Evolutionary conservation across 2,113 vertebrate genomes (phyloP).

Genomic region (Myotis lucifugus): DNA sequence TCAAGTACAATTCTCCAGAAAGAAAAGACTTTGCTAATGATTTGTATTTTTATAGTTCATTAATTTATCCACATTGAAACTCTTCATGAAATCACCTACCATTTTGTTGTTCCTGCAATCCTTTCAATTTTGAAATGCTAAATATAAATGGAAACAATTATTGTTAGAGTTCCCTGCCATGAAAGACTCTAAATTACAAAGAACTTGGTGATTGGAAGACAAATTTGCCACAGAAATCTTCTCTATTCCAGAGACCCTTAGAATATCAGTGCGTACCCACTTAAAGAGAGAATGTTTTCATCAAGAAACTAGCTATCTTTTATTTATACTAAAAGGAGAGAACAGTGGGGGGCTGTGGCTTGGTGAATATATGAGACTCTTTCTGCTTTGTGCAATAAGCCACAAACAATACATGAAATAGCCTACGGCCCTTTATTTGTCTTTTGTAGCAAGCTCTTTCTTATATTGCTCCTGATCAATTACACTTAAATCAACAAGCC

Average conservation of each 20-base stretch:
- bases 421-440: conserved; percentile 35
- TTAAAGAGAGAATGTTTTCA: not conserved
- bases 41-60: conserved; percentile 19
- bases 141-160: conserved; percentile 28
- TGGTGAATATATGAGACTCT: not conserved
- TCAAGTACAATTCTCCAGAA: not conserved
- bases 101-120: not conserved
- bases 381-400: conserved; percentile 18
- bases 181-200: conserved; percentile 26
- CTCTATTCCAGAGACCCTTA: not conserved
- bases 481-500: conserved; percentile 51
- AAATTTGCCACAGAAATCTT: not conserved
- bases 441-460: conserved; percentile 17
- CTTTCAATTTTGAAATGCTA: not conserved
- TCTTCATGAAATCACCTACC: not conserved
- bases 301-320: conserved; percentile 22
- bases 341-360: not conserved
- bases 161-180: not conserved
- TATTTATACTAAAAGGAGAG: not conserved
- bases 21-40: conserved; percentile 43
- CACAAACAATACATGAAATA: conserved; percentile 23
- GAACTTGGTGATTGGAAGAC: not conserved
- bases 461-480: conserved; percentile 56
- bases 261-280: not conserved
- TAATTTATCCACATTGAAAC: not conserved